phyloP scores from a whole-genome alignment of 2,113 vertebrate species.

The Chrysemys picta region DNA sequence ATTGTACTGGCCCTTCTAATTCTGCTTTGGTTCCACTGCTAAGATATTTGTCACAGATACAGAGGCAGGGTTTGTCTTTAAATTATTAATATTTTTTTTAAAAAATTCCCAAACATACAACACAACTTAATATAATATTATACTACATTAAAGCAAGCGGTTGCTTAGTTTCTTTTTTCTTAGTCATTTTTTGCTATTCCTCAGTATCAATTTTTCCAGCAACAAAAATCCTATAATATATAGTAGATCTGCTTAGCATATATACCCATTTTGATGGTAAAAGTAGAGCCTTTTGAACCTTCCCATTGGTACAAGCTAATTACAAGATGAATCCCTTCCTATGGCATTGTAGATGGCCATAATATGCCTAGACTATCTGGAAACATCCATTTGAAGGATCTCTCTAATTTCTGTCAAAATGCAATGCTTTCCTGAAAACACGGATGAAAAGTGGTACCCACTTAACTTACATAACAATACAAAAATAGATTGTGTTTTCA shows the following conservation, averaged over 20 bases:
- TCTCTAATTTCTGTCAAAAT: conserved; percentile 8
- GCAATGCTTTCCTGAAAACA: conserved; percentile 17
- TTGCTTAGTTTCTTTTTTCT: neutral
- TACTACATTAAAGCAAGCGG: neutral
- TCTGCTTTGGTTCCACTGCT: neutral
- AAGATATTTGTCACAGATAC: accelerated
- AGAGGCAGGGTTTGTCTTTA: neutral
- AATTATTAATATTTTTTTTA: neutral
- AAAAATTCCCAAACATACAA: neutral
- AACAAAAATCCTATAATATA: neutral
- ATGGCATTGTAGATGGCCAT: neutral
- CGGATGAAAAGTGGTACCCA: neutral
- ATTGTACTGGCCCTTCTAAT: neutral
- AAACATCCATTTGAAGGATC: neutral
- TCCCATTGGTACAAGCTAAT: neutral
- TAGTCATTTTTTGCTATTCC: neutral
- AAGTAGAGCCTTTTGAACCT: neutral
- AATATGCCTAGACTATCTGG: conserved; percentile 1
- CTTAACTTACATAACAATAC: neutral
- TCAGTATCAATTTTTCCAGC: neutral
- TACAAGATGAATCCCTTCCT: neutral
- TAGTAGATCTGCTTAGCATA: neutral
- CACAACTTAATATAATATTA: neutral
- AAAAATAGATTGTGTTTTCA: conserved; percentile 19
- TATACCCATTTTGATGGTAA: neutral